Conservation (phyloP, 2,888 invertebrate species). For the Gnatocerus cornutus region DNA sequence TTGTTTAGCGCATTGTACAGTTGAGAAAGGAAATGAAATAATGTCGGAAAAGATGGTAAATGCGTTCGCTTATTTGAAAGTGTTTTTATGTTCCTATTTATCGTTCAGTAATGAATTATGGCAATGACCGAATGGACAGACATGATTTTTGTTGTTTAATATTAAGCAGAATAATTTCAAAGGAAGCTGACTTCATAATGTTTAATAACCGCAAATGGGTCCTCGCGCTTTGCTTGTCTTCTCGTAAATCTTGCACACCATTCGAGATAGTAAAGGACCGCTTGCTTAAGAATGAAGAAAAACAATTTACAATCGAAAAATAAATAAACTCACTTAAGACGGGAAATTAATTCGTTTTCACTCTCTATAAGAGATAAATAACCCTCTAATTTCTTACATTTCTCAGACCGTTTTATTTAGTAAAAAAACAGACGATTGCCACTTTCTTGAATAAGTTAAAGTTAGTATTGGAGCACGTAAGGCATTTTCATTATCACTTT, state of each 20-base stretch:
- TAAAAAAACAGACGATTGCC: too few species aligned
- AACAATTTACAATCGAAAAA: slow-evolving; percentile 13
- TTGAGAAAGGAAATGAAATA: slow-evolving; percentile 37
- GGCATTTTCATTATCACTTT: too few species aligned
- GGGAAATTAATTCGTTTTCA: background rate
- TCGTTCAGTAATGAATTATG: slow-evolving; percentile 31
- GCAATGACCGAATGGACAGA: slow-evolving; percentile 8
- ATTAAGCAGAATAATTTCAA: slow-evolving; percentile 18
- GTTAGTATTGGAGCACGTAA: too few species aligned
- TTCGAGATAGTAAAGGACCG: slow-evolving; percentile 17
- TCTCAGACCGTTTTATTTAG: background rate
- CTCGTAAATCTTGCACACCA: slow-evolving; percentile 27
- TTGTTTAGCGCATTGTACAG: slow-evolving; percentile 31
- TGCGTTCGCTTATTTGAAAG: slow-evolving; percentile 35
- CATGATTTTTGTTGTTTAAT: slow-evolving; percentile 33
- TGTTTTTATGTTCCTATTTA: slow-evolving; percentile 33
- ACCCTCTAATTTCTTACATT: background rate
- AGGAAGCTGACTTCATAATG: slow-evolving; percentile 32
- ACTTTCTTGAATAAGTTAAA: too few species aligned
- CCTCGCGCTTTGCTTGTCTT: slow-evolving; percentile 19
- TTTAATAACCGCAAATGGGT: slow-evolving; percentile 30
- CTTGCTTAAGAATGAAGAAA: slow-evolving; percentile 10
- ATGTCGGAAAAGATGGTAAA: slow-evolving; percentile 28
- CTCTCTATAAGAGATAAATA: background rate
- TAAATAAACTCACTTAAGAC: slow-evolving; percentile 10